These are phyloP conservation scores for Dasyornis broadbenti DNA, from an alignment of 2,113 vertebrate species.

Conservation along the genomic window DNA sequence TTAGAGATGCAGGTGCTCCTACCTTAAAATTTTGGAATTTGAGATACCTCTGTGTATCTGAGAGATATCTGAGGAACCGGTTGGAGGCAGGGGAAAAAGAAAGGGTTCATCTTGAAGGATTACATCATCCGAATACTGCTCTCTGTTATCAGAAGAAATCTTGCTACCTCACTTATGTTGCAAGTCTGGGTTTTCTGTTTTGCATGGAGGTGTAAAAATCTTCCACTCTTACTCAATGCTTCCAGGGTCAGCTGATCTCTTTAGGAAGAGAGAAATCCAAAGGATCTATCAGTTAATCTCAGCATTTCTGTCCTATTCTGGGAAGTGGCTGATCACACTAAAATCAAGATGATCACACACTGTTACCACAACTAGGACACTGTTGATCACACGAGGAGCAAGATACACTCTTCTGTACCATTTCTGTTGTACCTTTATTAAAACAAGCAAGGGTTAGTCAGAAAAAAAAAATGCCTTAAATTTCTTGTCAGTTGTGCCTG, in stretches of 20 bases:
- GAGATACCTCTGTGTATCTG: neutral
- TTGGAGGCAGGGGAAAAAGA: neutral
- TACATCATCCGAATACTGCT: neutral
- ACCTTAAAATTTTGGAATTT: neutral
- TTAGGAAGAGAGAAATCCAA: neutral
- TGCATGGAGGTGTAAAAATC: neutral
- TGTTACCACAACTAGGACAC: neutral
- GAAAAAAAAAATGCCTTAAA: neutral
- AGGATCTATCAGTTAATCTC: neutral
- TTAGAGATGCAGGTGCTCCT: neutral
- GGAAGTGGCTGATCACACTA: neutral
- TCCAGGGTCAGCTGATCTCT: fast-evolving
- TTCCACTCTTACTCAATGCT: neutral
- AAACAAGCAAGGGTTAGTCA: neutral
- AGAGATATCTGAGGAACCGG: neutral
- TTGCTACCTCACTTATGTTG: neutral
- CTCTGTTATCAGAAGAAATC: neutral
- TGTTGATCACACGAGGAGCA: neutral
- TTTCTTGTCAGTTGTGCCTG: neutral
- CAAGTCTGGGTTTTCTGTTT: neutral
- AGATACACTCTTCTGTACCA: neutral
- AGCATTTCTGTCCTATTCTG: neutral
- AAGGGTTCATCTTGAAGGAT: neutral
- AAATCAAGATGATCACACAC: no score
- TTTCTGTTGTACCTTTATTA: neutral